Evolutionary conservation across 2,888 invertebrate species (phyloP).

Genomic region (Tenthredo livida): DNA sequence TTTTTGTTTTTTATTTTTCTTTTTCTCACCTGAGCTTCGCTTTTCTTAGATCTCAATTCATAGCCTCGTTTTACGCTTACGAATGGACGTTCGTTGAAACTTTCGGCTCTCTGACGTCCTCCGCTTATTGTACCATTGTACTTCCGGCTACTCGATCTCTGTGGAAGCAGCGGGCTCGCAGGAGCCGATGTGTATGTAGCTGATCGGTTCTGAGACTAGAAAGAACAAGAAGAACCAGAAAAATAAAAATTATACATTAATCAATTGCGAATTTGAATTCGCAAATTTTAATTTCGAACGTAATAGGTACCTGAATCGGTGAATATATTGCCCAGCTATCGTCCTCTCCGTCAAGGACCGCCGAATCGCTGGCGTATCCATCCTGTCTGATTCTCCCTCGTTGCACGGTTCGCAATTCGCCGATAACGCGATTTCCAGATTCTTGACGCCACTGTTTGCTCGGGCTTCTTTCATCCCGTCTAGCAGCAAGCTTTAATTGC

Average conservation of each 20-base stretch:
- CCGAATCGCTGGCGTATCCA: constrained; percentile 90
- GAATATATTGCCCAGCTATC: constrained; percentile 79
- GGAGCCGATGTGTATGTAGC: constrained; percentile 77
- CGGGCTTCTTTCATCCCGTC: constrained; percentile 82
- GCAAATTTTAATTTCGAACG: constrained; percentile 59
- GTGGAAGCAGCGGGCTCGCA: constrained; percentile 79
- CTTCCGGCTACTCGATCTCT: constrained; percentile 78
- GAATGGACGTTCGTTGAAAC: constrained; percentile 83
- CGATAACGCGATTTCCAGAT: constrained; percentile 84
- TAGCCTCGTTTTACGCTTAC: constrained; percentile 82
- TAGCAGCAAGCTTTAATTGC: constrained; percentile 89
- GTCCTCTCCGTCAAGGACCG: constrained; percentile 88
- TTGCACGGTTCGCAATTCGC: constrained; percentile 81
- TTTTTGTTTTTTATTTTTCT: background rate
- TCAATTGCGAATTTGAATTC: background rate
- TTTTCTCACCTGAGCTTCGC: constrained; percentile 78
- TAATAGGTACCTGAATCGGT: constrained; percentile 71
- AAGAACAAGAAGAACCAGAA: background rate
- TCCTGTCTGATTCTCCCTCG: constrained; percentile 80
- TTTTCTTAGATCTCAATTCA: constrained; percentile 76
- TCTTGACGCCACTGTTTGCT: constrained; percentile 84
- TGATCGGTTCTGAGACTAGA: constrained; percentile 64
- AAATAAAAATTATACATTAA: background rate
- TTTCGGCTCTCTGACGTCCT: constrained; percentile 74
- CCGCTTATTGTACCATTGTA: constrained; percentile 74